Conservation (phyloP, 2,113 vertebrate species). For the Propithecus coquereli region DNA sequence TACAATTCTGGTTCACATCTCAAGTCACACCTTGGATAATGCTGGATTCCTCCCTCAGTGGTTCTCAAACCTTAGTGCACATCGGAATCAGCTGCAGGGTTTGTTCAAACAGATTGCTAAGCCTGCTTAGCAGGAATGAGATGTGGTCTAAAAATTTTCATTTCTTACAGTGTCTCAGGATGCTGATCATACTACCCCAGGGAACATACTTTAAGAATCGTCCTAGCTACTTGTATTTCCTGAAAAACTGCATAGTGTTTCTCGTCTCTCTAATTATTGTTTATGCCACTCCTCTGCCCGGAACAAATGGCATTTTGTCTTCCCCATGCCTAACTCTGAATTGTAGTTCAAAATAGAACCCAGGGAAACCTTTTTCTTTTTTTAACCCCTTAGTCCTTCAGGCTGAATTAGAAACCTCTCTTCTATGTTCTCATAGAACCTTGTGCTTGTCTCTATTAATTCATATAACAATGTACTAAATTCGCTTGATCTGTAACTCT, state of each 20-base stretch:
- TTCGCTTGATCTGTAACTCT: not conserved
- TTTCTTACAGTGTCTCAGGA: not conserved
- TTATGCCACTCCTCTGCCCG: not conserved
- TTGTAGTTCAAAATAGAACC: not conserved
- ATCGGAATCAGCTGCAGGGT: not conserved
- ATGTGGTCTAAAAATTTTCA: not conserved
- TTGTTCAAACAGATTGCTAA: not conserved
- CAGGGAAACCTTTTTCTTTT: not conserved
- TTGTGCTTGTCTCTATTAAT: not conserved
- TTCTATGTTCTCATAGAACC: not conserved
- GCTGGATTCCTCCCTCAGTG: not conserved
- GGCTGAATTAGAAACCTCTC: not conserved
- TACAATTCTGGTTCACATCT: not conserved
- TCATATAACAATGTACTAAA: not conserved
- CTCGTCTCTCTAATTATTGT: not conserved
- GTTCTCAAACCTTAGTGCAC: not conserved
- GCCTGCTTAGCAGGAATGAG: not conserved
- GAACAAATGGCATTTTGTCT: not conserved
- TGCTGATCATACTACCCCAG: not conserved
- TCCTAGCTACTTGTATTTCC: not conserved
- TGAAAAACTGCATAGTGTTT: not conserved
- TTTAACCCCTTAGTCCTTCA: not conserved
- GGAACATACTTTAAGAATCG: not conserved
- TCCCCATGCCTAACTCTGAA: not conserved
- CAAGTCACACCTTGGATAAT: not conserved